These are phyloP conservation scores for Eumacrocentrus americanus DNA, from an alignment of 2,888 invertebrate genomes.

Conservation along the genomic window DNA sequence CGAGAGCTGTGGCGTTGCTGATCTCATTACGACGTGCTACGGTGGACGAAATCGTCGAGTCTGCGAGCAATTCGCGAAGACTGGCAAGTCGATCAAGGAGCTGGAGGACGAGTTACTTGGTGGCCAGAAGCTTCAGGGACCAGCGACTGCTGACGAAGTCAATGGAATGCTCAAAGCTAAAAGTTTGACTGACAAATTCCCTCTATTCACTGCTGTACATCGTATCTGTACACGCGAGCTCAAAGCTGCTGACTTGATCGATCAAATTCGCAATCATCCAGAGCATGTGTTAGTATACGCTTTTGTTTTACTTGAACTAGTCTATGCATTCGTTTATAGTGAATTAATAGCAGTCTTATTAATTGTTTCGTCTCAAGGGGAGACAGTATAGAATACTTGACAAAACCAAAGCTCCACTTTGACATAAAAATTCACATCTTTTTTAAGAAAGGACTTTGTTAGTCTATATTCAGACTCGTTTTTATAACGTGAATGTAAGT, in stretches of 20 bases:
- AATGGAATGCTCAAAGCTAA: constrained; percentile 89
- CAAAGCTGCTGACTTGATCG: constrained; percentile 81
- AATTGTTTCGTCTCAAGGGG: constrained; percentile 11
- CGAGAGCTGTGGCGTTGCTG: constrained; percentile 76
- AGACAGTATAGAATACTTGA: constrained; percentile 14
- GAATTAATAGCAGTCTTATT: constrained; percentile 2
- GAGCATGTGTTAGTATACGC: constrained; percentile 86
- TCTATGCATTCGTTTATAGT: background rate
- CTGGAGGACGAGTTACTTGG: constrained; percentile 94
- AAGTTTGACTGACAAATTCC: constrained; percentile 90
- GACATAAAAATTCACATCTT: constrained; percentile 18
- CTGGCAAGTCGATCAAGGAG: constrained; percentile 79
- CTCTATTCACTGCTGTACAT: constrained; percentile 94
- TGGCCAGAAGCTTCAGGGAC: constrained; percentile 98
- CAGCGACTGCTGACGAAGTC: constrained; percentile 96
- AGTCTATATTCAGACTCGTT: constrained; percentile 11
- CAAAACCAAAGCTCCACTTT: constrained; percentile 17
- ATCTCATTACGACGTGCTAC: constrained; percentile 74
- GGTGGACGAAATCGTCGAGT: constrained; percentile 71
- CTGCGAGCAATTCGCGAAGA: constrained; percentile 69
- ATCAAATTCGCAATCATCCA: constrained; percentile 92
- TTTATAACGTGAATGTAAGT: background rate
- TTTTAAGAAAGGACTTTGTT: constrained; percentile 22
- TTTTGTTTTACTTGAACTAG: background rate
- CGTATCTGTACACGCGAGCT: constrained; percentile 88